These are phyloP conservation scores for Prosapia bicincta DNA, from an alignment of 2,888 invertebrate genomes.

Conservation along the genomic window DNA sequence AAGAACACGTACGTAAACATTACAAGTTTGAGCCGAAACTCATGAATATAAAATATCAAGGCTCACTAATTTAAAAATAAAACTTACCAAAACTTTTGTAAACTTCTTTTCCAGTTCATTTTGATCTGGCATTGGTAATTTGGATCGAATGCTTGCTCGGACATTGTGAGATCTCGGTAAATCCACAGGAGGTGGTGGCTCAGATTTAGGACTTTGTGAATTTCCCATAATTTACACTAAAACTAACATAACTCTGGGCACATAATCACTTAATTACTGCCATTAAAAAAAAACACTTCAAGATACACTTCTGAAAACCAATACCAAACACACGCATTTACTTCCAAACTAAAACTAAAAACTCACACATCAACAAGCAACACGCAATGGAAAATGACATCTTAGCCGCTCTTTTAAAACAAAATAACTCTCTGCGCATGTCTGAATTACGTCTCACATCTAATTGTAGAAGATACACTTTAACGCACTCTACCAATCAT, in stretches of 20 bases:
- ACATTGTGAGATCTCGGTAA: conserved; percentile 39
- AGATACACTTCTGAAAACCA: not conserved
- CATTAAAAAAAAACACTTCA: not conserved
- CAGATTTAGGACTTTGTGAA: conserved; percentile 28
- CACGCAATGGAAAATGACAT: not conserved
- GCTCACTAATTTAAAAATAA: too few species aligned
- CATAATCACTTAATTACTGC: not conserved
- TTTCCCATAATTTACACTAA: conserved; percentile 26
- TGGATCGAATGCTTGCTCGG: conserved; percentile 46
- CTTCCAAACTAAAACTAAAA: not conserved
- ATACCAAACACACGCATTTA: not conserved
- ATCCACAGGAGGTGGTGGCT: conserved; percentile 40
- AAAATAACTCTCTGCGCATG: not conserved
- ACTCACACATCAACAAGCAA: not conserved
- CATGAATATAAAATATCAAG: too few species aligned
- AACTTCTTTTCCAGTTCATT: conserved; percentile 89
- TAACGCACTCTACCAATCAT: not conserved
- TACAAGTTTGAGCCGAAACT: not conserved
- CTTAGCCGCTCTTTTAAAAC: not conserved
- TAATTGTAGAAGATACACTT: not conserved
- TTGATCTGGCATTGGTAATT: conserved; percentile 90
- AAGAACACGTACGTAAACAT: too few species aligned
- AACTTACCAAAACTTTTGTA: conserved; percentile 92
- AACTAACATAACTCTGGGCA: not conserved
- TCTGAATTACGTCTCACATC: not conserved